Evolutionary conservation across 2,888 invertebrate species (phyloP).

Genomic region (Aphelenchoides bicaudatus): DNA sequence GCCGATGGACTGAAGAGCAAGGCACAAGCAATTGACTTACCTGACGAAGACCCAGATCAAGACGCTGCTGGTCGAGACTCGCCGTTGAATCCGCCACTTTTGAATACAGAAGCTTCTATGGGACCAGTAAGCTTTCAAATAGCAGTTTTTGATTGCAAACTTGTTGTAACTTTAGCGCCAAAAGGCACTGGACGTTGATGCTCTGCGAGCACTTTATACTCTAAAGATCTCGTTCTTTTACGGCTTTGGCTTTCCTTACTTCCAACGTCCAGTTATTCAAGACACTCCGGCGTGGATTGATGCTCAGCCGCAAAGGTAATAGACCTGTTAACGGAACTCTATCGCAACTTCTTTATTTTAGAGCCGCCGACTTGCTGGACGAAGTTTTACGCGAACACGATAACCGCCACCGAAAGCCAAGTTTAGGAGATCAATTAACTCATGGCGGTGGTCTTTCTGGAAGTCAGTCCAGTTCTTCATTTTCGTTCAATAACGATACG

Average conservation of each 20-base stretch:
- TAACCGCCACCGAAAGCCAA: no score
- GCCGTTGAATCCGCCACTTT: slow-evolving; percentile 8
- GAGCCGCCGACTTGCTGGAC: slow-evolving; percentile 18
- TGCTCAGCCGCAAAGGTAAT: slow-evolving; percentile 34
- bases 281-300: slow-evolving; percentile 37
- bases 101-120: no score
- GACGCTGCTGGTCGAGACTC: slow-evolving; percentile 2
- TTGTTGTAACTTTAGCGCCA: slow-evolving; percentile 28
- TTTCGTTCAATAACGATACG: no score
- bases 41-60: neutral
- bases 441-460: no score
- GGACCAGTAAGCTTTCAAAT: neutral
- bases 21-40: neutral
- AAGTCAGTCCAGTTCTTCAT: no score
- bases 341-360: neutral
- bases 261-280: slow-evolving; percentile 18
- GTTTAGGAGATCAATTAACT: no score
- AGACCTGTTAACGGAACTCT: neutral
- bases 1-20: slow-evolving; percentile 16
- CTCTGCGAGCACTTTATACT: slow-evolving; percentile 28
- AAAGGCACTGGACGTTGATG: slow-evolving; percentile 22
- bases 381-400: slow-evolving; percentile 16
- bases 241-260: slow-evolving; percentile 35
- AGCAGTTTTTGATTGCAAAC: slow-evolving; percentile 18
- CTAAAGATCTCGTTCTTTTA: slow-evolving; percentile 34